A percentile compares a stretch with the other conserved stretches of the same genome.
Conservation (phyloP, 1,140 invertebrate species). For the Tetramorium simillimum region DNA sequence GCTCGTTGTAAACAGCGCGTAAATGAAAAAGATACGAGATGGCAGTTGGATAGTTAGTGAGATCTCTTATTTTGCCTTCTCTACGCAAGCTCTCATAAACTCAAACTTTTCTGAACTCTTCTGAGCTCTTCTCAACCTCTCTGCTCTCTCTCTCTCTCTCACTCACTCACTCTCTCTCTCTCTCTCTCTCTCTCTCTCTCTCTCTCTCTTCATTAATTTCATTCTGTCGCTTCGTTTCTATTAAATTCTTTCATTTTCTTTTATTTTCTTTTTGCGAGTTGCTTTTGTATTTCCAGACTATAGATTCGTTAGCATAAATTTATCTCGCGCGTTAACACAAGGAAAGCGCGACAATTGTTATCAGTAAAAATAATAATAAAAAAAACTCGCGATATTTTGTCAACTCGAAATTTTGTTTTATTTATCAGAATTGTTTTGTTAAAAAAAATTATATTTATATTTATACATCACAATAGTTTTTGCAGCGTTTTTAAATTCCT, state of each 20-base stretch:
- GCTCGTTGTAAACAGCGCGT: constrained; percentile 74
- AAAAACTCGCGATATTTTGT: neutral
- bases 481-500: neutral
- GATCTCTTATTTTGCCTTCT: constrained; percentile 67
- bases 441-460: neutral
- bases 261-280: constrained; percentile 31
- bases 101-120: constrained; percentile 64
- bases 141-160: neutral
- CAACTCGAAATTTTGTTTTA: neutral
- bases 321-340: neutral
- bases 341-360: neutral
- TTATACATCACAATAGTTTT: neutral
- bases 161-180: neutral
- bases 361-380: neutral
- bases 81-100: constrained; percentile 69
- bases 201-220: constrained; percentile 7
- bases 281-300: constrained; percentile 21
- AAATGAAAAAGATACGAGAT: constrained; percentile 76
- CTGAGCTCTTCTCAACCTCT: neutral
- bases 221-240: constrained; percentile 2
- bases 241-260: constrained; percentile 10
- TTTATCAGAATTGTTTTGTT: neutral
- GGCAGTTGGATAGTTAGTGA: constrained; percentile 73
- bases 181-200: neutral
- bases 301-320: constrained; percentile 7